A percentile compares a stretch with the other conserved stretches of the same genome.
These are phyloP conservation scores for Xenopus borealis DNA, from an alignment of 2,113 vertebrate species.

Conservation along the genomic window DNA sequence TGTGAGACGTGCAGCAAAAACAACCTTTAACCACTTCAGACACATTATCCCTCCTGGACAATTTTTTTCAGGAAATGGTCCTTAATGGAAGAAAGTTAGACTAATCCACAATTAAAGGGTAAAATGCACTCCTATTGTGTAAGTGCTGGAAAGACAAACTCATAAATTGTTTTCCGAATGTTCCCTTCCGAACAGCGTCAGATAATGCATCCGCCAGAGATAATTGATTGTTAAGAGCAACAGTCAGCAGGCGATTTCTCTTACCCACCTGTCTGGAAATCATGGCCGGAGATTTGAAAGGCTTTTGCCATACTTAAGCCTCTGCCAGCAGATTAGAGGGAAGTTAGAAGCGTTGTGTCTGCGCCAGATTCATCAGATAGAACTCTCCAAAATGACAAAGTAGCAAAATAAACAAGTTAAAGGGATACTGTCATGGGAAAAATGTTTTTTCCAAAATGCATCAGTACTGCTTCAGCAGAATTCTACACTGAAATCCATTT, in stretches of 20 bases:
- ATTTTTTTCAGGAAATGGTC: no score
- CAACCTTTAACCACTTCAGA: no score
- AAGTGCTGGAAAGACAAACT: no score
- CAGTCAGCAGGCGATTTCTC: not conserved
- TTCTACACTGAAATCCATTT: no score
- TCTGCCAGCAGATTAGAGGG: slow-evolving; percentile 14
- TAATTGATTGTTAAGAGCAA: slow-evolving; percentile 8
- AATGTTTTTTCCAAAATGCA: no score
- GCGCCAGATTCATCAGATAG: not conserved
- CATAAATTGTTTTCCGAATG: not conserved
- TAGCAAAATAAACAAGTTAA: not conserved
- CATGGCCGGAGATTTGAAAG: slow-evolving; percentile 12
- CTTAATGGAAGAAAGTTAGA: no score
- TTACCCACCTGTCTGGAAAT: slow-evolving; percentile 1
- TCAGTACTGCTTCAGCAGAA: no score
- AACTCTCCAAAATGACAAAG: not conserved
- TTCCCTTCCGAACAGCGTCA: not conserved
- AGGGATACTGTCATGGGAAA: no score
- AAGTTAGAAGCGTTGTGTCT: not conserved
- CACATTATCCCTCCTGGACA: no score
- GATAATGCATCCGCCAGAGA: not conserved
- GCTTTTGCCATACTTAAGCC: slow-evolving; percentile 17
- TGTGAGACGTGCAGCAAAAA: no score
- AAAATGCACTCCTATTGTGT: no score
- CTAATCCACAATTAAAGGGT: no score